phyloP scores from a whole-genome alignment of 2,113 vertebrate genomes.

The Gopherus evgoodei region DNA sequence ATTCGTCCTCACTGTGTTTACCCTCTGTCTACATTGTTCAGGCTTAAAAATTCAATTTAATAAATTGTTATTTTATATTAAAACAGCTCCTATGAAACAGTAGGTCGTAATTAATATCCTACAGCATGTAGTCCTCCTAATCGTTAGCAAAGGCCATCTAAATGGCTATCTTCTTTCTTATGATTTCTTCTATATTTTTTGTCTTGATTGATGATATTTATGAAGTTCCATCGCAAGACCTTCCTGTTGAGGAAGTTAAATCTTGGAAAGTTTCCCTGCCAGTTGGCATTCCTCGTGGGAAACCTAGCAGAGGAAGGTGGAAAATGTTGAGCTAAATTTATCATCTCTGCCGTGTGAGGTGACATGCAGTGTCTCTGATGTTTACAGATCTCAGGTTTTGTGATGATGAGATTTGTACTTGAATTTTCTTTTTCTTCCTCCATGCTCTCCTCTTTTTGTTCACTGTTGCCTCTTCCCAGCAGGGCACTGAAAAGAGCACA shows the following conservation, averaged over 20 bases:
- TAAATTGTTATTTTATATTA: neutral
- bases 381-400: neutral
- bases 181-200: neutral
- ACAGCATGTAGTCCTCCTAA: neutral
- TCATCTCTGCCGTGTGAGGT: constrained; percentile 43
- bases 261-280: constrained; percentile 70
- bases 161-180: neutral
- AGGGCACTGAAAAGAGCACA: neutral
- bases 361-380: neutral
- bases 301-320: constrained; percentile 65
- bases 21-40: neutral
- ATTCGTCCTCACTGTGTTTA: accelerated
- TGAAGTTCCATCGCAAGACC: constrained; percentile 45
- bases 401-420: neutral
- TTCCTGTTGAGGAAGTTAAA: constrained; percentile 75
- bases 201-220: constrained; percentile 59
- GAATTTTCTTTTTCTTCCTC: neutral
- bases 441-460: neutral
- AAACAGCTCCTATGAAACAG: neutral
- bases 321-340: constrained; percentile 58
- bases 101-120: neutral
- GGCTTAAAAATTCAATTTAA: neutral
- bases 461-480: neutral
- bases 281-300: constrained; percentile 75
- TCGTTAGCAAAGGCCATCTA: neutral